These are phyloP conservation scores for Drosophila melanocephala DNA, from an alignment of 2,888 invertebrate species.

Conservation along the genomic window DNA sequence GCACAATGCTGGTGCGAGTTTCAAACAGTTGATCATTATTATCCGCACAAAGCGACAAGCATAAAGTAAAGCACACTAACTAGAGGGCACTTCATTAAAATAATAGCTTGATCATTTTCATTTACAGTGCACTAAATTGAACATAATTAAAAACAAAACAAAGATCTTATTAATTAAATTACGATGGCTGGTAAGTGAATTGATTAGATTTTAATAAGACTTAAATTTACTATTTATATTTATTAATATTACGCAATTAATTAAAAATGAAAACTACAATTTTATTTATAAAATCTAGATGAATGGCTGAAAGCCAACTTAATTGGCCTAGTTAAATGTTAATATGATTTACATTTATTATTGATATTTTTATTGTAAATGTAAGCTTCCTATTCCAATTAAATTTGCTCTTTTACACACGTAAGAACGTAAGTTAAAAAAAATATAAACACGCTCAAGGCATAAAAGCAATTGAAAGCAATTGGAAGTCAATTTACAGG, in stretches of 20 bases:
- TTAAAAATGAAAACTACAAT: neutral
- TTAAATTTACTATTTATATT: neutral
- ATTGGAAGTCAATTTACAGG: neutral
- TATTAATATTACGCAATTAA: neutral
- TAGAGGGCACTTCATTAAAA: conserved; percentile 8
- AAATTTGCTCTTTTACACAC: neutral
- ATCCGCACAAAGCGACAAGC: conserved; percentile 16
- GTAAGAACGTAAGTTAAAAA: neutral
- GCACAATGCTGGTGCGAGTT: conserved; percentile 16
- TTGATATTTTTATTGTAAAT: neutral
- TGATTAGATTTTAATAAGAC: neutral
- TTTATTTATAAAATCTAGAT: neutral
- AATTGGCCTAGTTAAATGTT: neutral
- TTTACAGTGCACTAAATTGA: neutral
- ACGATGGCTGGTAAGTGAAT: neutral
- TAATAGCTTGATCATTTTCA: neutral
- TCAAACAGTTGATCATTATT: conserved; percentile 17
- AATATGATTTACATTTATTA: neutral
- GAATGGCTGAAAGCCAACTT: neutral
- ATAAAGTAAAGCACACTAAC: neutral
- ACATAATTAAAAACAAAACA: neutral
- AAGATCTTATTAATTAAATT: neutral
- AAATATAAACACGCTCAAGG: neutral
- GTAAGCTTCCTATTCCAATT: neutral
- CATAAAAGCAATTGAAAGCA: neutral